phyloP scores from a whole-genome alignment of 2,888 invertebrate species.

The Shargacucullia verbasci region DNA sequence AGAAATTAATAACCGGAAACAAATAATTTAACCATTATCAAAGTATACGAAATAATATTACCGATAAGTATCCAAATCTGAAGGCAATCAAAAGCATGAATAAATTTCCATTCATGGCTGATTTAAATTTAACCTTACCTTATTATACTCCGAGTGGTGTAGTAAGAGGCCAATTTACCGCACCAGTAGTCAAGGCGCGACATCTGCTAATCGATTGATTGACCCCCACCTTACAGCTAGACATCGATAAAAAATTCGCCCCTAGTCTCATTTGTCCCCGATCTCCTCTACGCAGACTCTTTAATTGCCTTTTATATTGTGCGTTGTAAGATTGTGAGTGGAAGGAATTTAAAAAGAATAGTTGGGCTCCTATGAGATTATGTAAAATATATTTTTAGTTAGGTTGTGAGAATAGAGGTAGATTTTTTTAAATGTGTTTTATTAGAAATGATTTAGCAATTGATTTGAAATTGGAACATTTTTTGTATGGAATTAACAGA shows the following conservation, averaged over 20 bases:
- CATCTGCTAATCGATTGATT: slow-evolving; percentile 88
- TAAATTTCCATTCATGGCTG: slow-evolving; percentile 35
- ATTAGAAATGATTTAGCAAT: too few species aligned
- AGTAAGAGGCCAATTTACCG: slow-evolving; percentile 85
- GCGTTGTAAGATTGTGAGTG: slow-evolving; percentile 1
- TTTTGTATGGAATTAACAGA: too few species aligned
- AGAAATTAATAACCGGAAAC: too few species aligned
- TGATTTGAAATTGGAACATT: too few species aligned
- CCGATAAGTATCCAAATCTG: background rate
- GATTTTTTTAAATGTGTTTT: too few species aligned
- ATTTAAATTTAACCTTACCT: slow-evolving; percentile 75
- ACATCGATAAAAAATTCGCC: slow-evolving; percentile 77
- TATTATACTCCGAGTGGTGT: slow-evolving; percentile 69
- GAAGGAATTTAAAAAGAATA: background rate
- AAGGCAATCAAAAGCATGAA: background rate
- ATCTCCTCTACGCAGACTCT: slow-evolving; percentile 63
- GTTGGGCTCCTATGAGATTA: background rate
- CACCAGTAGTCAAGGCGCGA: slow-evolving; percentile 84
- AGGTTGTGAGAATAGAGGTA: too few species aligned
- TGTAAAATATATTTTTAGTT: too few species aligned
- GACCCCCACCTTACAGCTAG: slow-evolving; percentile 78
- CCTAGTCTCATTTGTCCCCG: slow-evolving; percentile 69
- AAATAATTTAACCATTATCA: too few species aligned
- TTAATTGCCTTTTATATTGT: slow-evolving; percentile 65
- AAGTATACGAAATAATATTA: too few species aligned